phyloP scores from a whole-genome alignment of 2,113 vertebrate genomes.

The Ancistrus triradiatus region DNA sequence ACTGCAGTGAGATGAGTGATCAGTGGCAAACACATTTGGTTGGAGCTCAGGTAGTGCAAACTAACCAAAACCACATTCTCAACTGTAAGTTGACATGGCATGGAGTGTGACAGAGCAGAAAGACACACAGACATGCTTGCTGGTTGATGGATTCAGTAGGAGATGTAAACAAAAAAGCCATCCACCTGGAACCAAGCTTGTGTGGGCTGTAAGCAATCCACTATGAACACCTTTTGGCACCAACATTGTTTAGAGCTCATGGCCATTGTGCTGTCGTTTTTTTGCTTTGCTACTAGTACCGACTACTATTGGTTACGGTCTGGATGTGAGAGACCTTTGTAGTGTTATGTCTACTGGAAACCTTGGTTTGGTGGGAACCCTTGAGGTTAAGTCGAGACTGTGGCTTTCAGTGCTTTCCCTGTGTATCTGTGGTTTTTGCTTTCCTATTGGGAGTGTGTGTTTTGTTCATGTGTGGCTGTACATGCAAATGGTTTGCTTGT shows the following conservation, averaged over 20 bases:
- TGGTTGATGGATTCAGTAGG: neutral
- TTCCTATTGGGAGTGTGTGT: constrained; percentile 46
- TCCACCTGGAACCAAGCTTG: constrained; percentile 1
- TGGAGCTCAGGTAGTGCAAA: neutral
- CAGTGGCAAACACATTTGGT: constrained; percentile 5
- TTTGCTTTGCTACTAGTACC: neutral
- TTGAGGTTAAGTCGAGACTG: constrained; percentile 41
- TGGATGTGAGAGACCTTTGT: constrained; percentile 8
- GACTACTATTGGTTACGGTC: neutral
- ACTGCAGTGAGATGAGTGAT: constrained; percentile 14
- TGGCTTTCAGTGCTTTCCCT: constrained; percentile 18
- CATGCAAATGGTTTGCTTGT: constrained; percentile 3
- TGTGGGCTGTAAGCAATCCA: neutral
- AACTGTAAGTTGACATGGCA: neutral
- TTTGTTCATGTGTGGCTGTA: constrained; percentile 25
- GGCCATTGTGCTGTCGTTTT: neutral
- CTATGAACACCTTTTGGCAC: neutral
- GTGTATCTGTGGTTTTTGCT: constrained; percentile 28
- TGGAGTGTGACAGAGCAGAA: neutral
- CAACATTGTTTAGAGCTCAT: neutral
- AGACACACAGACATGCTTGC: neutral
- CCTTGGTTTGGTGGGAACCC: constrained; percentile 42
- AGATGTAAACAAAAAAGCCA: constrained; percentile 1
- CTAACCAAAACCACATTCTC: constrained; percentile 13
- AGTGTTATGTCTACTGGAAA: constrained; percentile 35